Evolutionary conservation across 2,797 vertebrate species (phyloP), one percentile per base, ranked within the genome.

Genomic region (Chaetodon trifasciatus): DNA sequence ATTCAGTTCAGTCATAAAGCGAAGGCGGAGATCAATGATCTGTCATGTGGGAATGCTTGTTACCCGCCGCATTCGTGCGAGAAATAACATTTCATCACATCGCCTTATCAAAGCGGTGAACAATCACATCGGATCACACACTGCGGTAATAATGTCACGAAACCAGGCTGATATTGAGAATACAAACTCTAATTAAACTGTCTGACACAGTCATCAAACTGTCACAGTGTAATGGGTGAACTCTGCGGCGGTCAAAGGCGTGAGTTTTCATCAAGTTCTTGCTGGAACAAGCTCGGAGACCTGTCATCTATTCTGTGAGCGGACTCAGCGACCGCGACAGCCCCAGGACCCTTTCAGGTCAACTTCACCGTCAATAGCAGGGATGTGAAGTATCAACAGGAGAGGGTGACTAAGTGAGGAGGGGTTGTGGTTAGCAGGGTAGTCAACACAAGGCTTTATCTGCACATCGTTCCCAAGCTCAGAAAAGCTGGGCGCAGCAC

Each of bases 131-230:
- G 16, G 72, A 85, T 80, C 64, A 23, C 50, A 56, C 74, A n/a
- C 75, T 13, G 47, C 52, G 76, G 82, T 71, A 84, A 65, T 73
- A 69, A 74, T 49, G 74, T 58, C 52, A 47, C 87, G 86, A 81
- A 82, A 87, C 81, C 69, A 64, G 24, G n/a, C 24, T 40, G 81
- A 85, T 82, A 78, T 73, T 64, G 77, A 83, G 58, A 83, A 77
- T 28, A 82, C 62, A 75, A 76, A 70, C 77, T 85, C 65, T 83
- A 90, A 93, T 92, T 89, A 90, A 90, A 85, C 32, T 40, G 68
- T 42, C 61, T 76, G 70, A 62, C 74, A 62, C 74, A 77, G 85
- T 87, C 58, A 81, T 91, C 86, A 90, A 73, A 74, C 74, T 86
- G 89, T 86, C 86, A 46, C 35, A 3, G 35, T 12, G 57, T 47